Base-by-base conservation (phyloP, 2,797 vertebrate genomes). In the Falco columbarius region DNA sequence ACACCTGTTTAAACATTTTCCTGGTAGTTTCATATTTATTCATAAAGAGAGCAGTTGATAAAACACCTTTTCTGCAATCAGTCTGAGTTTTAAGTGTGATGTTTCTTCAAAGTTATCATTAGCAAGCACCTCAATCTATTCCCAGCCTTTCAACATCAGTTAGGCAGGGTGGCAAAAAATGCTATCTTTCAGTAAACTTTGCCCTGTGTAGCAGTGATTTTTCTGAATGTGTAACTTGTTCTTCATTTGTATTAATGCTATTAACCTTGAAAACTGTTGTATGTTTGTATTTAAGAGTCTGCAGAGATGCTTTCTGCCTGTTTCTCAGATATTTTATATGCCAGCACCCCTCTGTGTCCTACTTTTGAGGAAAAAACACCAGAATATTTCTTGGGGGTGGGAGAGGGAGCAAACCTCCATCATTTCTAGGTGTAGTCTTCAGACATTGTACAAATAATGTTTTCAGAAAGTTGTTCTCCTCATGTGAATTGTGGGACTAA, bases 111-210 rank as follows among this genome's bases (percentile, higher is more conserved):
- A 97, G 91, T 97, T 93, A 94, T 95, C 81, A 59, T 97, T 94
- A 97, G 94, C 89, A 83, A 89, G 70, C 88, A 93, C 93, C 93
- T 97, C 97, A 88, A 80, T 96, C 89, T 94, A 76, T 96, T 97
- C 93, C 56, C 86, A 95, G 96, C 86, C 85, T 85, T 97, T 92
- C 40, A 95, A 92, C 86, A 92, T 95, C 95, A 94, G 92, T 92
- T 96, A 85, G 85, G 87, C 77, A 76, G 68, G 29, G 65, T 95
- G 81, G 83, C 61, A 89, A 91, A 96, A 87, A 82, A 21, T 30
- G 61, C 68, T 80, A 1, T 66, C 82, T 87, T 90, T 81, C 81
- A 13, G n/a, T 88, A 94, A 95, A 81, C 81, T 75, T 83, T 75
- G 71, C 58, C 81, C 36, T 52, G 38, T 49, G 13, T 81, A 79